Evolutionary conservation across 2,113 vertebrate species (phyloP), one percentile per base, ranked within the genome.

Genomic region (Elgaria multicarinata): DNA sequence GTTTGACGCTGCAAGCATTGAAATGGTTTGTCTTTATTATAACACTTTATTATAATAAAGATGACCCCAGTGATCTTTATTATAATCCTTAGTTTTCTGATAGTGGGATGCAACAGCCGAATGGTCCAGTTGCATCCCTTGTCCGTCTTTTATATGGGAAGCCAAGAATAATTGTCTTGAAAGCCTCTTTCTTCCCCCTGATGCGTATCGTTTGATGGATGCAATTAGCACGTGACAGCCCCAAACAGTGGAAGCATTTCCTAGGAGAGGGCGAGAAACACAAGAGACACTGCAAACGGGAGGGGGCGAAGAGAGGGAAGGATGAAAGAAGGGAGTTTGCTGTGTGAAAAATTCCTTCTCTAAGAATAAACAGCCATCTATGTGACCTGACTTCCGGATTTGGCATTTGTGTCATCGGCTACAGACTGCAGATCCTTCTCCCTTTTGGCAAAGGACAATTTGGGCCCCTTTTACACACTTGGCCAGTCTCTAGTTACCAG

Each of bases 401-500:
- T 86, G 80, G 58, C 85, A 62, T 76, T 90, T 58, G 46, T 74
- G 2, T 36, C 50, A 42, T 58, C 62, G 33, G 24, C 74, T 46
- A 86, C 0, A 28, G 87, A 4, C 53, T 77, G 79, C 33, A 33
- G 74, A 67, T 44, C 53, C 1, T 67, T 44, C 0, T 66, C 67
- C 74, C 64, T 66, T 0, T 88, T 93, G 90, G 80, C 84, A 75
- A 79, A 50, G 84, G 39, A 36, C 64, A 87, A 78, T 88, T 95
- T 90, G 82, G 81, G 91, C 81, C n/a, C 90, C 89, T 72, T 72
- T 66, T n/a, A 24, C 39, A 62, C n/a, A 64, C 39, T 62, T 67
- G 28, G 90, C 83, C 78, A 53, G 75, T 81, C 78, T 67, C 16
- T 89, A 46, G 88, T 92, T 94, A 86, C 85, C 90, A 42, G 36